phyloP scores from a whole-genome alignment of 2,797 vertebrate genomes.

The Gorsachius magnificus region DNA sequence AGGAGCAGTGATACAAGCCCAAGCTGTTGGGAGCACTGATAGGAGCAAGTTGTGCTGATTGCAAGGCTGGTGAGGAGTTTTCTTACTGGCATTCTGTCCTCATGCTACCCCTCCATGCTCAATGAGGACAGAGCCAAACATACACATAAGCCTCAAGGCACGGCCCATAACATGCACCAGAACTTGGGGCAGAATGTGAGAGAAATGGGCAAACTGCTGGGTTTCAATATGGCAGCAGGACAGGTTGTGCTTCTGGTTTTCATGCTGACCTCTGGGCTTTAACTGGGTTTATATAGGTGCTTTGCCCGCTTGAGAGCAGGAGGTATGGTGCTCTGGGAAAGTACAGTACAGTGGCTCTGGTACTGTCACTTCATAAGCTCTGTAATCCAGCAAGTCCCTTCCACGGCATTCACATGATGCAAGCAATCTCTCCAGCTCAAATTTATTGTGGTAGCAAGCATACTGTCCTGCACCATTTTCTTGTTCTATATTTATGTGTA shows the following conservation, averaged over 20 bases:
- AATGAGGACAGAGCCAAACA: neutral
- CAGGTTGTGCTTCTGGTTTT: neutral
- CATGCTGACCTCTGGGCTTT: neutral
- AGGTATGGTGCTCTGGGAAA: neutral
- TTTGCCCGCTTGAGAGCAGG: neutral
- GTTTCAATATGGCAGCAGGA: neutral
- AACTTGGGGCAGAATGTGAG: neutral
- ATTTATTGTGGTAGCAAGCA: neutral
- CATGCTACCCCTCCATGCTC: neutral
- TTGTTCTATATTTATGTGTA: neutral
- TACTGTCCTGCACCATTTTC: neutral
- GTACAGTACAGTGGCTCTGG: neutral
- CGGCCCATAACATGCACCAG: rapidly evolving
- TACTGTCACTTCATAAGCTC: neutral
- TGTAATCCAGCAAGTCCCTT: neutral
- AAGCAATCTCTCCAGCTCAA: neutral
- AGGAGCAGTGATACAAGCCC: neutral
- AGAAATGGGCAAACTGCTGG: neutral
- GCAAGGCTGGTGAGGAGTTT: neutral
- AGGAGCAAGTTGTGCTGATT: neutral
- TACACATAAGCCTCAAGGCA: neutral
- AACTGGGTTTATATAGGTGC: neutral
- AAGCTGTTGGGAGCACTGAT: neutral
- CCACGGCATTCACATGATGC: neutral
- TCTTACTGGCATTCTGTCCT: neutral